Evolutionary conservation across 2,113 vertebrate genomes (phyloP), one percentile per base, ranked within the genome.

Genomic region (Cololabis saira): DNA sequence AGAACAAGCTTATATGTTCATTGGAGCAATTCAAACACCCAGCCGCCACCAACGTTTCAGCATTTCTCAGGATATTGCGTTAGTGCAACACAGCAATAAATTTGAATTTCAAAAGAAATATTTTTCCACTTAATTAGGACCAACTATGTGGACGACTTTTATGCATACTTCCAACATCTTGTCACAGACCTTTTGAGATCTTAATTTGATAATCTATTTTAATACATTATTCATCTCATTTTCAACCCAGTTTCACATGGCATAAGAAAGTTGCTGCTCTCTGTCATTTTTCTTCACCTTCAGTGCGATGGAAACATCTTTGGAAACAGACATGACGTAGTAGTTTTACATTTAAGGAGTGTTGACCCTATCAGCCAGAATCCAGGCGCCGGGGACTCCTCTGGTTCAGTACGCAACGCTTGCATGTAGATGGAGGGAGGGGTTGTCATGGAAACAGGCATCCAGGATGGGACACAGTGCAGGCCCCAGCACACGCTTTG

Each of bases 391-490:
- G 50, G 78, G 82, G 86, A 85, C 76, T 67, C 78, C 69, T 83
- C 53, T 84, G 60, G 83, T 73, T 78, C 65, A 53, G 70, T 82
- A 88, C 80, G 71, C 81, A 81, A 80, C 78, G 71, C 70, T 77
- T n/a, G 66, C 82, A 90, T 82, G 85, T 88, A 79, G 87, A 78
- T 75, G 62, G 75, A 75, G 58, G 70, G 60, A 66, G 71, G 57
- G 71, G 92, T 92, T 93, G 90, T 86, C 81, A 86, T 82, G 87
- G 92, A 91, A 93, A 93, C 91, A 87, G 61, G 74, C 81, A 77
- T 64, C 78, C 37, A 55, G 79, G 78, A 89, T 73, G 78, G 80
- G 86, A 89, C 72, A 68, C 12, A 37, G 83, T 43, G 72, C 71
- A 62, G 67, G 73, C 82, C 82, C 67, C 47, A 57, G 62, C 56